phyloP scores from a whole-genome alignment of 2,797 vertebrate genomes.

The Heteromormyrus szaboi region DNA sequence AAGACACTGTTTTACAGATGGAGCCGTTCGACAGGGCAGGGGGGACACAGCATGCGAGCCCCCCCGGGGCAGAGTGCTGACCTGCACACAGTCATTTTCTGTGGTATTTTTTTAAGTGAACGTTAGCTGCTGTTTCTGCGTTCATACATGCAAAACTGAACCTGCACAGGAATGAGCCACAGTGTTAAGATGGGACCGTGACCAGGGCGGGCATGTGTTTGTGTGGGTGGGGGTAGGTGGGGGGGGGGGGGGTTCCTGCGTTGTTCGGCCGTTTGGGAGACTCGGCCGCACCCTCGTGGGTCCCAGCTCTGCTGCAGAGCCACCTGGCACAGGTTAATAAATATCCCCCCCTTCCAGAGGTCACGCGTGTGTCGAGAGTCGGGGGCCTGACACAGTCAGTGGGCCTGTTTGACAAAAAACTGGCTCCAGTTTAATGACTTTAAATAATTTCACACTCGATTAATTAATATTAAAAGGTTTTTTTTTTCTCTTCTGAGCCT shows the following conservation, averaged over 20 bases:
- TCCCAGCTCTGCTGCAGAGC: slow-evolving; percentile 58
- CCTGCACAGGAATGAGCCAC: slow-evolving; percentile 72
- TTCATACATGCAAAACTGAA: slow-evolving; percentile 80
- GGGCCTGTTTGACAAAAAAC: slow-evolving; percentile 76
- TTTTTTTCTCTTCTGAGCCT: slow-evolving; percentile 57
- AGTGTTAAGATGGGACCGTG: slow-evolving; percentile 59
- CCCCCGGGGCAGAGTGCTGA: slow-evolving; percentile 9
- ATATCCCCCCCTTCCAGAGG: slow-evolving; percentile 70
- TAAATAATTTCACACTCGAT: slow-evolving; percentile 90
- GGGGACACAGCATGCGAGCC: slow-evolving; percentile 25
- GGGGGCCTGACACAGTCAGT: slow-evolving; percentile 68
- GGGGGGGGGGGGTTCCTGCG: slow-evolving; percentile 32
- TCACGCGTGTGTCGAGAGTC: slow-evolving; percentile 54
- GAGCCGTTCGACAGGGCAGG: slow-evolving; percentile 63
- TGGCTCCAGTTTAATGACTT: slow-evolving; percentile 99
- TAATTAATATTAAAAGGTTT: slow-evolving; percentile 83
- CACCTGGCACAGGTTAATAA: slow-evolving; percentile 84
- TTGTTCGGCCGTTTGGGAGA: slow-evolving; percentile 48
- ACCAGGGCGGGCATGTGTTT: slow-evolving; percentile 49
- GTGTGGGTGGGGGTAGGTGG: background rate
- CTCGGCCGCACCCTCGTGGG: slow-evolving; percentile 53
- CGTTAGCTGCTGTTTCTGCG: slow-evolving; percentile 37
- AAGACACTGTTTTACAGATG: slow-evolving; percentile 63
- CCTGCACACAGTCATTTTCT: background rate
- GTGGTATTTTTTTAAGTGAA: slow-evolving; percentile 31